Percentiles rank a stretch among this genome's conserved stretches.
These are phyloP conservation scores for Zelleria hepariella DNA, from an alignment of 2,888 invertebrate species.

Conservation along the genomic window DNA sequence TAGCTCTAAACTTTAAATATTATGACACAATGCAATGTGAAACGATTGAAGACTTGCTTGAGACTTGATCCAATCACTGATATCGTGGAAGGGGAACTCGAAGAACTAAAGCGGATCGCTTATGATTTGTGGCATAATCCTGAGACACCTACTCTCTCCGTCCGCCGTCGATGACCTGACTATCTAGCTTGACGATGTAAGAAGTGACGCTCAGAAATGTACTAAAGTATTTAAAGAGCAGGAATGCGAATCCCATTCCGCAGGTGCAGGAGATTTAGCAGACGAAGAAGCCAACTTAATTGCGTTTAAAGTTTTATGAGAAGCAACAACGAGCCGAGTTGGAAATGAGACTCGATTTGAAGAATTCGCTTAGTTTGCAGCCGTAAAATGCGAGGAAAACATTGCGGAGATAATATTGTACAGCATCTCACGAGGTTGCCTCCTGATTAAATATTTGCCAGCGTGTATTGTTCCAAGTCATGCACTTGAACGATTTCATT, in stretches of 20 bases:
- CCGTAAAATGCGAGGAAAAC: background rate
- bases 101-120: slow-evolving; percentile 8
- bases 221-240: background rate
- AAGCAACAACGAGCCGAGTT: background rate
- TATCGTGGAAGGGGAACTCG: background rate
- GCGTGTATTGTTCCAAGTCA: slow-evolving; percentile 1
- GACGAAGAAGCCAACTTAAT: background rate
- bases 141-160: slow-evolving; percentile 16
- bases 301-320: background rate
- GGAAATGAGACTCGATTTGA: background rate
- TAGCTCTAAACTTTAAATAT: too few relatives aligned
- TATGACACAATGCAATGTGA: too few relatives aligned
- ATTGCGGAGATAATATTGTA: background rate
- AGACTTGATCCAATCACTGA: background rate
- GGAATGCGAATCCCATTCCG: slow-evolving; percentile 2
- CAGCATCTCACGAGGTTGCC: background rate
- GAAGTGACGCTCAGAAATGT: slow-evolving; percentile 17
- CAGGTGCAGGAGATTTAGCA: slow-evolving; percentile 1
- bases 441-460: background rate
- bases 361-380: background rate
- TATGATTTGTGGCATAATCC: slow-evolving; percentile 12
- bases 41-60: background rate
- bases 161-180: slow-evolving; percentile 20
- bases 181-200: slow-evolving; percentile 13
- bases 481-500: background rate